These are phyloP conservation scores for Kryptolebias ocellatus DNA, from an alignment of 2,797 vertebrate species.

Conservation along the genomic window DNA sequence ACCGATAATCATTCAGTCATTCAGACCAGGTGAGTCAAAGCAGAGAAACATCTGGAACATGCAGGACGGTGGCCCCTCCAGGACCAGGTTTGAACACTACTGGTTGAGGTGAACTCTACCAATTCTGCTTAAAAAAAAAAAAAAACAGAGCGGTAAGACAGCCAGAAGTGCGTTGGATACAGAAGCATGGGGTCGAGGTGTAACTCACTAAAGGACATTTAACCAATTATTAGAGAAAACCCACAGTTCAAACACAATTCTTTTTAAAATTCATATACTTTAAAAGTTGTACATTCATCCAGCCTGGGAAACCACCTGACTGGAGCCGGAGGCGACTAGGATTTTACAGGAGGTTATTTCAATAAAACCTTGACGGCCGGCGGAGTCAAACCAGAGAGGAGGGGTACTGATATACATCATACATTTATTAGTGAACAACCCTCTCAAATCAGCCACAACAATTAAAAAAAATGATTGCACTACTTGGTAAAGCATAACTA, in stretches of 20 bases:
- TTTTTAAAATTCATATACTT: not conserved
- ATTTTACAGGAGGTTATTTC: too few species aligned
- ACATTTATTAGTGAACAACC: conserved; percentile 99
- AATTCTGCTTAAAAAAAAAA: too few species aligned
- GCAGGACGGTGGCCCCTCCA: too few species aligned
- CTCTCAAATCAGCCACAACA: conserved; percentile 99
- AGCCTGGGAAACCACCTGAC: too few species aligned
- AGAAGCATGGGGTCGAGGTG: not conserved
- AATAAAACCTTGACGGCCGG: not conserved
- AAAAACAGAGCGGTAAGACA: too few species aligned
- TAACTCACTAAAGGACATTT: not conserved
- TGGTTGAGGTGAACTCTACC: too few species aligned
- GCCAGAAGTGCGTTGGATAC: not conserved
- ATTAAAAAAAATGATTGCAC: conserved; percentile 99
- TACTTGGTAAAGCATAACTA: conserved; percentile 99
- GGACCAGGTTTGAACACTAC: too few species aligned
- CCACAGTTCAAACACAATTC: not conserved
- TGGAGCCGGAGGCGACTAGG: too few species aligned
- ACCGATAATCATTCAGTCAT: too few species aligned
- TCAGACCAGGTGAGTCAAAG: too few species aligned
- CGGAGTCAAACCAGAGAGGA: conserved; percentile 27
- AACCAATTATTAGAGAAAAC: not conserved
- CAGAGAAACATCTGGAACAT: too few species aligned
- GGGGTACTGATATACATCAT: conserved; percentile 93
- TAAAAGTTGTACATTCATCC: not conserved